These are phyloP conservation scores for Lates japonicus DNA, from an alignment of 2,797 vertebrate genomes.

Conservation along the genomic window DNA sequence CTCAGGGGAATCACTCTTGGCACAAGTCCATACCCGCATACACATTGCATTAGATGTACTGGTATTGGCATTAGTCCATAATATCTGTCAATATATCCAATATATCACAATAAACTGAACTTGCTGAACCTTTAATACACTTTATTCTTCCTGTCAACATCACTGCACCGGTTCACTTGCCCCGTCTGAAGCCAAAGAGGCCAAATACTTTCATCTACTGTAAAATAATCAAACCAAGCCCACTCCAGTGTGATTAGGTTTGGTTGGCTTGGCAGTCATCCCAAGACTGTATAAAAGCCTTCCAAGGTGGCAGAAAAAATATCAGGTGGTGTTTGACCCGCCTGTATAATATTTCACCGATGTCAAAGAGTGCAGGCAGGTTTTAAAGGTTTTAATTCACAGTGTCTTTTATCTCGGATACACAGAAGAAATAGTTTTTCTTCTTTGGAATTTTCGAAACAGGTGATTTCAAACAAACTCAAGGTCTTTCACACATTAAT, in stretches of 20 bases:
- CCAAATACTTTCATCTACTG: slow-evolving; percentile 55
- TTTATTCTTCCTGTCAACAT: slow-evolving; percentile 61
- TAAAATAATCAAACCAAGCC: slow-evolving; percentile 63
- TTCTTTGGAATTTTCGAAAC: too few relatives aligned
- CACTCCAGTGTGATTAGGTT: slow-evolving; percentile 64
- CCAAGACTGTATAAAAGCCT: slow-evolving; percentile 43
- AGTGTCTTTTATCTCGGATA: not conserved
- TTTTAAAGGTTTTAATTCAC: slow-evolving; percentile 13
- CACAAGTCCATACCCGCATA: slow-evolving; percentile 16
- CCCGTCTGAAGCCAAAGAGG: slow-evolving; percentile 29
- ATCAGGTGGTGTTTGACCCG: slow-evolving; percentile 43
- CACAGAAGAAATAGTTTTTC: too few relatives aligned
- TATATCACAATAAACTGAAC: slow-evolving; percentile 54
- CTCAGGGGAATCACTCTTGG: slow-evolving; percentile 18
- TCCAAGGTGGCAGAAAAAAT: slow-evolving; percentile 40
- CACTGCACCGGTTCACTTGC: slow-evolving; percentile 5
- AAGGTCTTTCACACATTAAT: too few relatives aligned
- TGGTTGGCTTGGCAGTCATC: slow-evolving; percentile 62
- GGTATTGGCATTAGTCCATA: slow-evolving; percentile 40
- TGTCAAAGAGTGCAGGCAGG: slow-evolving; percentile 29
- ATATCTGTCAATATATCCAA: slow-evolving; percentile 44
- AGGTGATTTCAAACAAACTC: too few relatives aligned
- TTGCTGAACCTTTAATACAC: slow-evolving; percentile 65
- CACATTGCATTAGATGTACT: slow-evolving; percentile 1
- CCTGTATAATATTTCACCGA: slow-evolving; percentile 49